Evolutionary conservation across 2,113 vertebrate genomes (phyloP).

Genomic region (Alouatta palliata): DNA sequence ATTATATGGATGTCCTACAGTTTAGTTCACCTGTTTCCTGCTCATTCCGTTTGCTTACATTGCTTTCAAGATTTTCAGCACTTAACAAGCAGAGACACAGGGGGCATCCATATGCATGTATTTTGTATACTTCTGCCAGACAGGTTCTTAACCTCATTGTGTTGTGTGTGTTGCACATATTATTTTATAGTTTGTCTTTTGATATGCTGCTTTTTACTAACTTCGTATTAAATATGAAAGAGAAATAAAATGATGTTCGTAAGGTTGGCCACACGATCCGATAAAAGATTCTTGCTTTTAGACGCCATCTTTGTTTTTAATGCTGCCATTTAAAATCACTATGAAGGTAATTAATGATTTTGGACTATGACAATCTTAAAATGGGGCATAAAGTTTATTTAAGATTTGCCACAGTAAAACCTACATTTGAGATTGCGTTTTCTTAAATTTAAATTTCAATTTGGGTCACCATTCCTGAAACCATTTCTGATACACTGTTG

Average conservation of each 20-base stretch:
- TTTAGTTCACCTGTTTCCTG: not conserved
- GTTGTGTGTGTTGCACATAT: conserved; percentile 11
- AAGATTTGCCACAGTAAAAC: not conserved
- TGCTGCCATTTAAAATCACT: conserved; percentile 33
- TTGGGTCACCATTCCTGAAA: not conserved
- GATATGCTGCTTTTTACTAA: conserved; percentile 61
- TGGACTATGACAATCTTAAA: not conserved
- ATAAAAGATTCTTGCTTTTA: not conserved
- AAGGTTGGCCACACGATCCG: not conserved
- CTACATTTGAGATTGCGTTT: not conserved
- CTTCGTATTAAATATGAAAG: conserved; percentile 13
- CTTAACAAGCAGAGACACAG: not conserved
- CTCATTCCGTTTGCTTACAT: not conserved
- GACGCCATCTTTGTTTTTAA: not conserved
- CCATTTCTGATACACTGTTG: not conserved
- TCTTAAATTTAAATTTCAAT: not conserved
- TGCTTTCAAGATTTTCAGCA: not conserved
- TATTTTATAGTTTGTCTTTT: conserved; percentile 56
- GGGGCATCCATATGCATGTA: not conserved
- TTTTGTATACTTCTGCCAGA: not conserved
- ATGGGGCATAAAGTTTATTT: not conserved
- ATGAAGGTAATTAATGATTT: not conserved
- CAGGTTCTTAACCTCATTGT: not conserved
- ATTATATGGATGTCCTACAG: not conserved
- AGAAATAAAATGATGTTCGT: not conserved